Evolutionary conservation across 2,113 vertebrate species (phyloP), one percentile per base, ranked within the genome.

Genomic region (Nibea albiflora): DNA sequence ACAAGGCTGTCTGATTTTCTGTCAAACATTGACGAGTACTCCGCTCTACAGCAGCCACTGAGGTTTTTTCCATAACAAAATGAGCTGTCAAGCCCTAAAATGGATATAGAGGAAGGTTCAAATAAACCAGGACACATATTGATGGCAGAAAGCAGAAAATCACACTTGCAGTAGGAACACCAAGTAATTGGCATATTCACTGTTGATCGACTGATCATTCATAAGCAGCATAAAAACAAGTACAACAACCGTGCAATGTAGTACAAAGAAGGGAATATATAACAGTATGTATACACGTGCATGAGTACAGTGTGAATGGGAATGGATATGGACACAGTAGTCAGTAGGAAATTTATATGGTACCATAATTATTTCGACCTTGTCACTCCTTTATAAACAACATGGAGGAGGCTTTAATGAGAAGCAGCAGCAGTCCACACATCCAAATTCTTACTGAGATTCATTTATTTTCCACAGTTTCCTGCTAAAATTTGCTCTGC

Each of bases 11-110:
- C 31, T 24, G 15, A 24, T 56, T 58, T 28, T 17, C 22, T 46
- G 26, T 47, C 10, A 49, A 61, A 16, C 44, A 50, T 0, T 16
- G 44, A 35, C 4, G 0, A 22, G 65, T 15, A n/a, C 56, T 22
- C n/a, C 39, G 15, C 52, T 42, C 28, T 16, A 7, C 10, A 24
- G 15, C 14, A 70, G 57, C 15, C 66, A 62, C 11, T 15, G n/a
- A 35, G 44, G n/a, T 52, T 69, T 61, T 61, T 44, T 61, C 22
- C 22, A 62, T 3, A 56, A 61, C n/a, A 58, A 60, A 70, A 62
- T 44, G 35, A 77, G 42, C 39, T 67, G 56, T 31, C 52, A 28
- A 35, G 64, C 56, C 35, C 42, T 39, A n/a, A 42, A 42, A 42
- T 8, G 44, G 35, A 28, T n/a, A 39, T 39, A 0, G 6, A 67